These are phyloP conservation scores for Philypnodon macrostomus DNA, from an alignment of 2,797 vertebrate species.

Conservation along the genomic window DNA sequence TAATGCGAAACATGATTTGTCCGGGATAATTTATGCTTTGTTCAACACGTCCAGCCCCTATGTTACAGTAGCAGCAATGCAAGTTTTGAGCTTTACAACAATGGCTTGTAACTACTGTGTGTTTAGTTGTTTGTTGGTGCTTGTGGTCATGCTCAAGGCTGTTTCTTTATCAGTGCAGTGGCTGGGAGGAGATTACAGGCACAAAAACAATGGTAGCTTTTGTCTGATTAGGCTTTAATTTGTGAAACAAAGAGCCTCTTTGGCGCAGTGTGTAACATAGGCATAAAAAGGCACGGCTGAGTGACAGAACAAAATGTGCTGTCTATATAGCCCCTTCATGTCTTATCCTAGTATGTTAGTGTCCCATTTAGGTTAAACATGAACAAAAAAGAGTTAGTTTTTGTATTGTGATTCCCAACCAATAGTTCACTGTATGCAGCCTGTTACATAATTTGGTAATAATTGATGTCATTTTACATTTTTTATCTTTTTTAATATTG, in stretches of 20 bases:
- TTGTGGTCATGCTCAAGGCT: constrained; percentile 42
- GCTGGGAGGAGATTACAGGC: constrained; percentile 51
- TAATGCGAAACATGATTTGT: constrained; percentile 49
- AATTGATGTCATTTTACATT: too few species aligned
- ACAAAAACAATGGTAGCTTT: constrained; percentile 50
- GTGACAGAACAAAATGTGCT: constrained; percentile 47
- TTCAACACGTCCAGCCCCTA: constrained; percentile 9
- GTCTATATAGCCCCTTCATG: constrained; percentile 11
- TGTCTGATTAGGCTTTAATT: constrained; percentile 60
- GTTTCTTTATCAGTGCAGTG: constrained; percentile 46
- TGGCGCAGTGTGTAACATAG: constrained; percentile 38
- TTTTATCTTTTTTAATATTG: too few species aligned
- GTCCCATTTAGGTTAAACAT: not conserved
- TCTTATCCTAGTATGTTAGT: not conserved
- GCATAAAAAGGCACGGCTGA: constrained; percentile 35
- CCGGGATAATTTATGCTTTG: constrained; percentile 44
- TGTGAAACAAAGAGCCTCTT: constrained; percentile 56
- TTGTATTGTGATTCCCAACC: too few species aligned
- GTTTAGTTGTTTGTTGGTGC: constrained; percentile 21
- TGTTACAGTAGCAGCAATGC: constrained; percentile 12
- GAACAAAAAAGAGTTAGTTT: not conserved
- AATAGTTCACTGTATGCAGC: too few species aligned
- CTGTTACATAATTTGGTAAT: too few species aligned
- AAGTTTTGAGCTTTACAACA: too few species aligned
- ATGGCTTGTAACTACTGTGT: constrained; percentile 8